Base-by-base conservation (phyloP, 2,797 vertebrate species). In the Chloroceryle inda region DNA sequence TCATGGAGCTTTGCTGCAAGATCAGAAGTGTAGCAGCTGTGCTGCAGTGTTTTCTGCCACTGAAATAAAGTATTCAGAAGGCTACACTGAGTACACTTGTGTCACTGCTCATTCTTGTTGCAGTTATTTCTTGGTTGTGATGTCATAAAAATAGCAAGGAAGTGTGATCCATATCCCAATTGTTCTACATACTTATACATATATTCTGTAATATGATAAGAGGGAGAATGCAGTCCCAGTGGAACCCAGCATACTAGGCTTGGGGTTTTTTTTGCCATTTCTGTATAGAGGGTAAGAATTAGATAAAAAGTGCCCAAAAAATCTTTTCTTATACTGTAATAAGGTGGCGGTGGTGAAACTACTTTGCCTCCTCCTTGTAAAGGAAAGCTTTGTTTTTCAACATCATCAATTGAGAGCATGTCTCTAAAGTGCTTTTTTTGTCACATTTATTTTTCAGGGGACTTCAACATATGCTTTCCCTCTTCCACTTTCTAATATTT, bases 401-500 rank as follows among this genome's bases (percentile, higher is more conserved):
- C 31, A 67, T 94, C 18, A 37, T 77, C 53, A 95, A 52, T 61
- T 89, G 49, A 92, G 59, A 81, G 35, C 56, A 88, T 95, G 85
- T 93, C 88, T 95, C 91, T 95, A 87, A 95, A 72, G 89, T 61
- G 86, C 64, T 94, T 94, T 96, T 47, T 96, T 92, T 72, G 73
- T 96, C 95, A 55, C 81, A 52, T 63, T 96, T 94, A 86, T 95
- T 94, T 96, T 97, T 96, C 85, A 23, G 80, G 55, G 37, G 85
- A 89, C 49, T 75, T 77, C 68, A 97, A 95, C 97, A 98, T 98
- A 96, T 97, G 97, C 95, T 98, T 98, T 98, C 97, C 93, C 93
- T 98, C 98, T 98, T 98, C 91, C 82, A 96, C 91, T 96, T 98
- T 98, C 98, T 98, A 98, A 98, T 98, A 98, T 97, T 98, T 98